phyloP scores from a whole-genome alignment of 2,113 vertebrate species.

The Pogonocichla stellata region DNA sequence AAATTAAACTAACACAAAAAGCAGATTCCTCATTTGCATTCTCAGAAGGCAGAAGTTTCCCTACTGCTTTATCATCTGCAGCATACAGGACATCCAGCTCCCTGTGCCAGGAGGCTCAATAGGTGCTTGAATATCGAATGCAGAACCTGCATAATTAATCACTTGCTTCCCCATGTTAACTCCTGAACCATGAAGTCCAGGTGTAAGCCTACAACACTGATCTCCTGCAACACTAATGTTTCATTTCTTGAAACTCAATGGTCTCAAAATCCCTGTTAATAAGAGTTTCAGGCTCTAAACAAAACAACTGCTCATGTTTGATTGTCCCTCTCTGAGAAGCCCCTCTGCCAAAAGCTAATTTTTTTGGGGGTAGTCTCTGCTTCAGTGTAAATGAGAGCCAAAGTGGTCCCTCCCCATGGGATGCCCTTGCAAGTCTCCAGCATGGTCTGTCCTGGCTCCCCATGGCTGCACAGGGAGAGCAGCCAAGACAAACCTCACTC shows the following conservation, averaged over 20 bases:
- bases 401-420: rapidly evolving
- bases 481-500: not conserved
- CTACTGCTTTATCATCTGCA: not conserved
- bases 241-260: not conserved
- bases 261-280: not conserved
- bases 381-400: not conserved
- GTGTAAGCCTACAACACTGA: not conserved
- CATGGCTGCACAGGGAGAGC: rapidly evolving
- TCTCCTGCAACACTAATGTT: not conserved
- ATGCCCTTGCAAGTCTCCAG: not conserved
- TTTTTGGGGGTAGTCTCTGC: not conserved
- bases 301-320: not conserved
- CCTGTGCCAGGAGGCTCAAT: not conserved
- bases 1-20: constrained; percentile 4
- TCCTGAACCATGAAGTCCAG: not conserved
- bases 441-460: rapidly evolving
- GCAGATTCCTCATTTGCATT: constrained; percentile 17
- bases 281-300: not conserved
- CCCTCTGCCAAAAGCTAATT: not conserved
- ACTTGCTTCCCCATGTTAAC: not conserved
- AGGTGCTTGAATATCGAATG: not conserved
- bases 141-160: not conserved
- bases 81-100: not conserved
- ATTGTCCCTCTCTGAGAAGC: not conserved
- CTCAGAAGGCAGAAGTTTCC: not conserved